Conservation (phyloP, 2,888 invertebrate genomes). For the Stenotaenia linearis region DNA sequence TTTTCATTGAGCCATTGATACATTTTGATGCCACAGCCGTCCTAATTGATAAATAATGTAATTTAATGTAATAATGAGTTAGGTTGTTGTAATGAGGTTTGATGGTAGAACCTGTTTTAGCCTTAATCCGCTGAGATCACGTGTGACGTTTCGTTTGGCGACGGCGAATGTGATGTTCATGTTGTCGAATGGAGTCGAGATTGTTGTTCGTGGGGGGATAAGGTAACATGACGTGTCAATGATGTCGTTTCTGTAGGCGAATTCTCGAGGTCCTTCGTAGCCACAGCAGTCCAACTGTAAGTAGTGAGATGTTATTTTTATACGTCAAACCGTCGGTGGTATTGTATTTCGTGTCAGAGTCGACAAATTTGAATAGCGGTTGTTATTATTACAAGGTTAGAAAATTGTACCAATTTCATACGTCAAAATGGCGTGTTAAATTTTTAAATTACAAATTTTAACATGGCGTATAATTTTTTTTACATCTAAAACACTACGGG, state of each 20-base stretch:
- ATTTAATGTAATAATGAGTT: no score
- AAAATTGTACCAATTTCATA: no score
- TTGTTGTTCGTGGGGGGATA: conserved; percentile 36
- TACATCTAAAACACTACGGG: no score
- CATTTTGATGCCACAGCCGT: conserved; percentile 45
- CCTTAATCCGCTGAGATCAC: conserved; percentile 33
- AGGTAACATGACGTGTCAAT: conserved; percentile 46
- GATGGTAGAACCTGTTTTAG: conserved; percentile 36
- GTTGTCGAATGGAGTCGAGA: conserved; percentile 26
- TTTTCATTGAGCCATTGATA: conserved; percentile 44
- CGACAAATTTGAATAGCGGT: no score
- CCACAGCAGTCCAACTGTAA: conserved; percentile 47
- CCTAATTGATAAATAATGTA: conserved; percentile 38
- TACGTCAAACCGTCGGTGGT: no score
- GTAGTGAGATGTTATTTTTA: no score
- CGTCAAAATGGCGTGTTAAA: no score
- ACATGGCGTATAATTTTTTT: no score
- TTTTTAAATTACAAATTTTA: no score
- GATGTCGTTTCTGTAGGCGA: conserved; percentile 45
- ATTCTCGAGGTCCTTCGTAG: conserved; percentile 46
- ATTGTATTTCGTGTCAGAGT: no score
- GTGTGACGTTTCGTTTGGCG: conserved; percentile 8
- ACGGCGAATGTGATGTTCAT: conserved; percentile 32
- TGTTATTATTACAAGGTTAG: no score
- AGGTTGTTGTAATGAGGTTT: background rate